Conservation (phyloP, 2,888 invertebrate species). For the Oeneis ivallda region DNA sequence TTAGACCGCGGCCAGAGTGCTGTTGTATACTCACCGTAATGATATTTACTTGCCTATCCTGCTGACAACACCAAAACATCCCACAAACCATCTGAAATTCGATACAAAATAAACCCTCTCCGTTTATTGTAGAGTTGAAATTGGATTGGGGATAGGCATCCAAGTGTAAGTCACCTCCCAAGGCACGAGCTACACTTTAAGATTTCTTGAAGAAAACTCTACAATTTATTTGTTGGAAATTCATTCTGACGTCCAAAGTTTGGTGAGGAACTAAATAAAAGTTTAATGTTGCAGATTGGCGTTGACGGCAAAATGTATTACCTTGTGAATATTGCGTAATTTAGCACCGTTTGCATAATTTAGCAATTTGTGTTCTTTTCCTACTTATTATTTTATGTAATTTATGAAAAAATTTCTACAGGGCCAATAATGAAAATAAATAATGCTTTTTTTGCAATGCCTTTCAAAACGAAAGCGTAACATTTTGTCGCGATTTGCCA, state of each 20-base stretch:
- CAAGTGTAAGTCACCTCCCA: slow-evolving; percentile 30
- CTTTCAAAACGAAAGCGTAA: too few relatives aligned
- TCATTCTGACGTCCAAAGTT: slow-evolving; percentile 63
- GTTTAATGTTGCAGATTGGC: slow-evolving; percentile 57
- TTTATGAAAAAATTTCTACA: background rate
- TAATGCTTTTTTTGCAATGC: background rate
- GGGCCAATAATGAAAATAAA: background rate
- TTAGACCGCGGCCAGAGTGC: slow-evolving; percentile 55
- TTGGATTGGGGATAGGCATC: slow-evolving; percentile 37
- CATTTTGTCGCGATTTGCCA: too few relatives aligned
- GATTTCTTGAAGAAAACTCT: slow-evolving; percentile 63
- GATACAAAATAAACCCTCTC: slow-evolving; percentile 30
- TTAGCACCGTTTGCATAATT: slow-evolving; percentile 32
- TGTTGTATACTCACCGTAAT: slow-evolving; percentile 70
- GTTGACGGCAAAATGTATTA: slow-evolving; percentile 36
- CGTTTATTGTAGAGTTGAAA: slow-evolving; percentile 20
- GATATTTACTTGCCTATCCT: slow-evolving; percentile 64
- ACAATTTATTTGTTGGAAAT: slow-evolving; percentile 69
- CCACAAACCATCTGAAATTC: slow-evolving; percentile 35
- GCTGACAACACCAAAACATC: slow-evolving; percentile 42
- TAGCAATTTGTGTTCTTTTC: slow-evolving; percentile 18
- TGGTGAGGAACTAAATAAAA: slow-evolving; percentile 55
- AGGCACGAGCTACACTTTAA: slow-evolving; percentile 42
- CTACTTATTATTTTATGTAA: background rate
- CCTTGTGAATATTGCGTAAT: slow-evolving; percentile 34